Percentiles rank a stretch among this genome's conserved stretches.
Conservation (phyloP, 1,140 invertebrate species). For the Thaumetopoea pityocampa region DNA sequence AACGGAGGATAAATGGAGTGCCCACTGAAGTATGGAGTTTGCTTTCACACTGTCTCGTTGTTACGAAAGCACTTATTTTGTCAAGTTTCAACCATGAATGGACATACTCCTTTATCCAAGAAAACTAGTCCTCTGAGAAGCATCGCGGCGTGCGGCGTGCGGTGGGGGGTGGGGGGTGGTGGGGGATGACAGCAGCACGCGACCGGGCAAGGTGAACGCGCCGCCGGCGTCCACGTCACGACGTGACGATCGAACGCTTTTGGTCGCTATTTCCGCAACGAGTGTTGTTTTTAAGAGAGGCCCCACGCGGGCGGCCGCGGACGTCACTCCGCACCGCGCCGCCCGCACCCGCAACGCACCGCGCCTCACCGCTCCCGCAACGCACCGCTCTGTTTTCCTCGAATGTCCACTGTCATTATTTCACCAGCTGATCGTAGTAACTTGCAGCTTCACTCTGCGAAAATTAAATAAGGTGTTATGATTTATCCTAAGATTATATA, state of each 20-base stretch:
- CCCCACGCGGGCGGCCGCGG: conserved; percentile 45
- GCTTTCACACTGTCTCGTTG: no score
- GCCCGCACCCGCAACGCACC: conserved; percentile 8
- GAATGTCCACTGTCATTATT: conserved; percentile 15
- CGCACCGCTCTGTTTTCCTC: conserved; percentile 1
- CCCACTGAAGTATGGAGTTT: no score
- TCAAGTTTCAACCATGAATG: no score
- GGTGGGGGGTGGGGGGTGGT: not conserved
- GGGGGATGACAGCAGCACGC: conserved; percentile 7
- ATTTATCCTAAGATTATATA: no score
- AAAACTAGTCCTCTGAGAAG: not conserved
- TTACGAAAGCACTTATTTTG: no score
- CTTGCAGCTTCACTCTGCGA: no score
- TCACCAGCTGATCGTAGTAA: conserved; percentile 14
- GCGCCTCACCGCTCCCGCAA: conserved; percentile 2
- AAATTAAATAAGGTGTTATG: no score
- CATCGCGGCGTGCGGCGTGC: not conserved
- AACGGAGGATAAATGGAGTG: no score
- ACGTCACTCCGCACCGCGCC: conserved; percentile 21
- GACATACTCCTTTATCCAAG: no score
- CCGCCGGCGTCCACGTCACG: conserved; percentile 39
- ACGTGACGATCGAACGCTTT: conserved; percentile 50
- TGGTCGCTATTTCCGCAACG: conserved; percentile 68
- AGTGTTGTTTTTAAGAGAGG: conserved; percentile 69
- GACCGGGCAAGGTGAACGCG: conserved; percentile 42